Evolutionary conservation across 2,888 invertebrate genomes (phyloP).

Genomic region (Pyrochroa serraticornis): DNA sequence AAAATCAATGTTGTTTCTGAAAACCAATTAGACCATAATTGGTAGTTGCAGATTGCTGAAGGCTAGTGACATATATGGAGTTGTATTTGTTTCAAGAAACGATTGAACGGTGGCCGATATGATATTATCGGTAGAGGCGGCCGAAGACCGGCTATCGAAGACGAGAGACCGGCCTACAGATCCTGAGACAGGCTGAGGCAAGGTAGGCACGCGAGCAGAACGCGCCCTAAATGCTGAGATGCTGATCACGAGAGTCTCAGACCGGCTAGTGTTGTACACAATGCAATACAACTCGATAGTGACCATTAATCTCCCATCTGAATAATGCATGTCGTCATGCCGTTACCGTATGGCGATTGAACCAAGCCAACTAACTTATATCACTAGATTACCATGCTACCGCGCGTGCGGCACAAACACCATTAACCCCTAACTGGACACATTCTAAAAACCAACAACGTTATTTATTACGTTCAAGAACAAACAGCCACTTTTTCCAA

Average conservation of each 20-base stretch:
- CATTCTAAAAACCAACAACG: conserved; percentile 21
- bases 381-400: conserved; percentile 43
- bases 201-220: conserved; percentile 37
- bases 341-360: conserved; percentile 45
- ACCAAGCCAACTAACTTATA: conserved; percentile 45
- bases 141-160: conserved; percentile 37
- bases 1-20: conserved; percentile 59
- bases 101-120: conserved; percentile 55
- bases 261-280: conserved; percentile 41
- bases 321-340: conserved; percentile 50
- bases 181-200: conserved; percentile 10
- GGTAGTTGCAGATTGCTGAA: conserved; percentile 58
- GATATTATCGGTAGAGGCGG: conserved; percentile 50
- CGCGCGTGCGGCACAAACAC: conserved; percentile 45
- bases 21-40: conserved; percentile 61
- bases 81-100: conserved; percentile 59
- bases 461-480: too few relatives aligned
- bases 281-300: conserved; percentile 46
- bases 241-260: conserved; percentile 35
- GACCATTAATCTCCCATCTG: conserved; percentile 47
- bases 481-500: too few relatives aligned
- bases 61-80: conserved; percentile 58
- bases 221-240: conserved; percentile 36
- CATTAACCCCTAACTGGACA: conserved; percentile 43
- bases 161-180: conserved; percentile 30